phyloP scores from a whole-genome alignment of 2,888 invertebrate species.

The Siphonodentalium dalli region DNA sequence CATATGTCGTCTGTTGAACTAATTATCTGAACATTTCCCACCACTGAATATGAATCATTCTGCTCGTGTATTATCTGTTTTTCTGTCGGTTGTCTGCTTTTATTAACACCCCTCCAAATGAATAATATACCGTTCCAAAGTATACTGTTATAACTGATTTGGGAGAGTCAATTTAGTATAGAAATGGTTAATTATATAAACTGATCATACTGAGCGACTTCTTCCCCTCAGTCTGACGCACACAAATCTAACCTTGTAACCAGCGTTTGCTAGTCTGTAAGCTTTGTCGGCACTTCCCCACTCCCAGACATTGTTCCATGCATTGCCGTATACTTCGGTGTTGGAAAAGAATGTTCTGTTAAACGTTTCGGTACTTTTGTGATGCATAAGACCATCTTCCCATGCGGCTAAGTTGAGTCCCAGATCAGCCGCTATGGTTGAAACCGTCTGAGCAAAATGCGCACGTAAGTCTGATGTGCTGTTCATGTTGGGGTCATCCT shows the following conservation, averaged over 20 bases:
- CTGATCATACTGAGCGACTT: too few species aligned
- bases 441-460: not conserved
- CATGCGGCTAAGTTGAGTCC: constrained; percentile 26
- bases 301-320: constrained; percentile 50
- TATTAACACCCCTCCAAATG: too few species aligned
- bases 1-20: too few species aligned
- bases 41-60: too few species aligned
- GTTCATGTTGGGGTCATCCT: not conserved
- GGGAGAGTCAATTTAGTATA: too few species aligned
- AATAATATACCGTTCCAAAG: too few species aligned
- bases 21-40: too few species aligned
- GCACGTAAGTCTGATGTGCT: not conserved
- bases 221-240: too few species aligned
- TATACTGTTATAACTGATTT: too few species aligned
- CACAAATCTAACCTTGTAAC: constrained; percentile 54
- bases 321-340: constrained; percentile 30
- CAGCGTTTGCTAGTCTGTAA: constrained; percentile 42
- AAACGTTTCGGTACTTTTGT: constrained; percentile 1
- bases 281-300: constrained; percentile 35
- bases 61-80: too few species aligned
- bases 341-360: constrained; percentile 17
- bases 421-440: not conserved
- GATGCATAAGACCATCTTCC: constrained; percentile 32
- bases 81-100: too few species aligned
- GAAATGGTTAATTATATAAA: too few species aligned